Evolutionary conservation across 1,140 invertebrate species (phyloP).

Genomic region (Drosophila setifemur): DNA sequence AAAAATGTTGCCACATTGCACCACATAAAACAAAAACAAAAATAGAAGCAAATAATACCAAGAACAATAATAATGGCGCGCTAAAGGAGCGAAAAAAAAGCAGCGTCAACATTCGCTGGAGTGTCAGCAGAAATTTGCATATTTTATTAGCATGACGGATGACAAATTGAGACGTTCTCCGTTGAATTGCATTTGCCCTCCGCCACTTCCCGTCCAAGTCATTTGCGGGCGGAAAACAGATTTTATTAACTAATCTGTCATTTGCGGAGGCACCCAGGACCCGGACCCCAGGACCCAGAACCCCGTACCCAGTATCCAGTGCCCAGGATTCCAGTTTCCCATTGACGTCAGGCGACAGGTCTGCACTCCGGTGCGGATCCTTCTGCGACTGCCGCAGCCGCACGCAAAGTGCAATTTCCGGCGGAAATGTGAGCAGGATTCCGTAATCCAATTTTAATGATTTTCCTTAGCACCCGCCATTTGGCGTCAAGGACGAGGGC

Average conservation of each 20-base stretch:
- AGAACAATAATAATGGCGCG: not conserved
- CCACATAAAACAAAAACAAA: conserved; percentile 1
- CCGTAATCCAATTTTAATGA: conserved; percentile 79
- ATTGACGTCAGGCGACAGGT: conserved; percentile 30
- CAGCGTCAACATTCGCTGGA: conserved; percentile 8
- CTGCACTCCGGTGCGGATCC: not conserved
- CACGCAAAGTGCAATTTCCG: conserved; percentile 79
- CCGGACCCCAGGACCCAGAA: too few species aligned
- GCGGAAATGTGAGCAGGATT: conserved; percentile 77
- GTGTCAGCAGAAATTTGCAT: conserved; percentile 65
- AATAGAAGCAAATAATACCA: not conserved
- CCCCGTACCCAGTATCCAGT: too few species aligned
- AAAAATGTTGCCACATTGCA: not conserved
- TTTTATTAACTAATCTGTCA: conserved; percentile 79
- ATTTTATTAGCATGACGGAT: conserved; percentile 59
- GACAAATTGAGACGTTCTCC: conserved; percentile 57
- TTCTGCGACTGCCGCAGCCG: conserved; percentile 10
- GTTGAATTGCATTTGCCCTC: conserved; percentile 23
- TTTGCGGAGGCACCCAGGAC: conserved; percentile 30
- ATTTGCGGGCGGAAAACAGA: conserved; percentile 61
- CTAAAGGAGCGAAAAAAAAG: not conserved
- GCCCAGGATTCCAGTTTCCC: conserved; percentile 8
- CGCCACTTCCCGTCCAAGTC: conserved; percentile 20
- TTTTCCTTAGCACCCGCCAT: conserved; percentile 47
- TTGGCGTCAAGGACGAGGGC: not conserved